phyloP scores from a whole-genome alignment of 2,888 invertebrate species.

The Hylaea fasciaria region DNA sequence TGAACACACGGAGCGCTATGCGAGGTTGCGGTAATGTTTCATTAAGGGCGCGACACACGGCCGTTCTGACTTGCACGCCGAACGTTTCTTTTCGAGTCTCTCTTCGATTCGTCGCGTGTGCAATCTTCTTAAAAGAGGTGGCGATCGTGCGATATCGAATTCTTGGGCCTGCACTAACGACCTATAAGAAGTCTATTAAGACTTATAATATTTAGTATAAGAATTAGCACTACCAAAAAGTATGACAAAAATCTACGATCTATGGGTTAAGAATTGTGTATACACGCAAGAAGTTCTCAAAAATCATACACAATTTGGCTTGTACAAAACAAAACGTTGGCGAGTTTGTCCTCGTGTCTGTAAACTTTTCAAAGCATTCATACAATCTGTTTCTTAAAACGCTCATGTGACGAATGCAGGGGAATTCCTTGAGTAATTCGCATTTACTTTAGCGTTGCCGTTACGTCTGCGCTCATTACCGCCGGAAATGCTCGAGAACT shows the following conservation, averaged over 20 bases:
- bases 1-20: constrained; percentile 4
- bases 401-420: constrained; percentile 56
- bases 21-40: constrained; percentile 16
- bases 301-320: too few relatives aligned
- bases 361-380: constrained; percentile 35
- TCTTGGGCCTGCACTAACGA: too few relatives aligned
- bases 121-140: too few relatives aligned
- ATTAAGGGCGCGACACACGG: constrained; percentile 25
- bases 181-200: too few relatives aligned
- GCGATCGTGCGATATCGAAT: too few relatives aligned
- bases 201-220: too few relatives aligned
- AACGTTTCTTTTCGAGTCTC: neutral
- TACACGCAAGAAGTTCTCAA: too few relatives aligned
- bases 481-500: constrained; percentile 60
- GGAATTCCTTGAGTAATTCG: constrained; percentile 55
- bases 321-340: neutral
- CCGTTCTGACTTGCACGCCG: neutral
- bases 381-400: constrained; percentile 43
- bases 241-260: too few relatives aligned
- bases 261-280: too few relatives aligned
- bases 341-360: constrained; percentile 1
- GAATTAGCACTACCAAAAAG: too few relatives aligned
- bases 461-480: constrained; percentile 61
- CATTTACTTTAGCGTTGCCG: constrained; percentile 56
- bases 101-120: neutral